These are phyloP conservation scores for Chamaetylas fuelleborni DNA, from an alignment of 2,113 vertebrate species.

Conservation along the genomic window DNA sequence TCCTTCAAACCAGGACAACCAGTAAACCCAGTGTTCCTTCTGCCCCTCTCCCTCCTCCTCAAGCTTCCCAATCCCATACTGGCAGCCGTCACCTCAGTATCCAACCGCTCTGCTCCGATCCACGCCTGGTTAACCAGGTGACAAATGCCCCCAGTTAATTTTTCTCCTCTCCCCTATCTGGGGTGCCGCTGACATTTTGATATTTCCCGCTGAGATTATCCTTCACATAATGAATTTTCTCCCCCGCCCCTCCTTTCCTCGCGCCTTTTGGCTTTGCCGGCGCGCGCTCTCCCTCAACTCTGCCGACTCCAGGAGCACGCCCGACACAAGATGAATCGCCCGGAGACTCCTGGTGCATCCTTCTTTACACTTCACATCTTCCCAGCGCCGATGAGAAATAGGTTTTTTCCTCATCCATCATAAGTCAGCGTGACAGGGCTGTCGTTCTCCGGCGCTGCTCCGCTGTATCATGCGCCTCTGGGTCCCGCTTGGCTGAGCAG, in stretches of 20 bases:
- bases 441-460: slow-evolving; percentile 10
- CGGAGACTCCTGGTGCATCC: slow-evolving; percentile 59
- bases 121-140: slow-evolving; percentile 68
- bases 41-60: background rate
- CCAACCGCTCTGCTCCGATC: background rate
- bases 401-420: slow-evolving; percentile 76
- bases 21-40: fast-evolving
- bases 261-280: background rate
- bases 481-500: background rate
- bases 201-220: slow-evolving; percentile 69
- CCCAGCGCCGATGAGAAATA: slow-evolving; percentile 67
- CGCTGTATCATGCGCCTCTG: slow-evolving; percentile 14
- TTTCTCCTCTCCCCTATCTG: background rate
- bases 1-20: no score
- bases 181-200: slow-evolving; percentile 65
- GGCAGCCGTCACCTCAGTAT: background rate
- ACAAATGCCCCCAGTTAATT: slow-evolving; percentile 49
- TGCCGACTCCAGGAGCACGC: background rate
- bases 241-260: background rate
- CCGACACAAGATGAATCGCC: slow-evolving; percentile 65
- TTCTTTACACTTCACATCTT: slow-evolving; percentile 74
- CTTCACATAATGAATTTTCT: slow-evolving; percentile 66
- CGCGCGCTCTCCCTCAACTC: background rate
- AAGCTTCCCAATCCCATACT: background rate
- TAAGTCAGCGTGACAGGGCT: slow-evolving; percentile 71